Evolutionary conservation across 2,113 vertebrate species (phyloP).

Genomic region (Aptenodytes forsteri): DNA sequence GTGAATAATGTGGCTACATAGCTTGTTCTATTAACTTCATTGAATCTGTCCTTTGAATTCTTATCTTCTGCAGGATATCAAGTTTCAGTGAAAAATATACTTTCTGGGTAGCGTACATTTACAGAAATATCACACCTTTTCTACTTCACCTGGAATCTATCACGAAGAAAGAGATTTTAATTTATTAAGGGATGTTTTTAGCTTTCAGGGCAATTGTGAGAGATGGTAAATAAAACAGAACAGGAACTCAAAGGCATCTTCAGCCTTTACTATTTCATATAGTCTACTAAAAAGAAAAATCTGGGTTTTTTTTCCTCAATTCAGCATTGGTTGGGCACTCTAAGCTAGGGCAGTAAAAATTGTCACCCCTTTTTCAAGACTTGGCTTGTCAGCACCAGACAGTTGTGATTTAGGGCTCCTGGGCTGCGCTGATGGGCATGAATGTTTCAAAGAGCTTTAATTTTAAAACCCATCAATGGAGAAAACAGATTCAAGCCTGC

Average conservation of each 20-base stretch:
- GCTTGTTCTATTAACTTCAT: not conserved
- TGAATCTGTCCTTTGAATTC: constrained; percentile 11
- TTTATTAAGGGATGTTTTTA: not conserved
- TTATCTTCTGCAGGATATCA: not conserved
- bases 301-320: not conserved
- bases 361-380: not conserved
- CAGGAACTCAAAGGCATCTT: not conserved
- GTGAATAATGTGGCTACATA: not conserved
- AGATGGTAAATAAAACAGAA: not conserved
- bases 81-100: not conserved
- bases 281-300: not conserved
- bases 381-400: not conserved
- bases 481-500: not conserved
- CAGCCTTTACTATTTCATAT: not conserved
- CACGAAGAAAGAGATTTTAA: not conserved
- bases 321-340: not conserved
- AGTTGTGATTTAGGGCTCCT: not conserved
- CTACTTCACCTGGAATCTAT: not conserved
- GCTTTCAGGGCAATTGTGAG: not conserved
- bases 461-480: constrained; percentile 21
- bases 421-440: not conserved
- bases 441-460: constrained; percentile 27
- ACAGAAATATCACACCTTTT: not conserved
- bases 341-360: not conserved
- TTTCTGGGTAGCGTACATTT: not conserved